Conservation (phyloP, 2,888 invertebrate species). For the Lucinisca nassula region DNA sequence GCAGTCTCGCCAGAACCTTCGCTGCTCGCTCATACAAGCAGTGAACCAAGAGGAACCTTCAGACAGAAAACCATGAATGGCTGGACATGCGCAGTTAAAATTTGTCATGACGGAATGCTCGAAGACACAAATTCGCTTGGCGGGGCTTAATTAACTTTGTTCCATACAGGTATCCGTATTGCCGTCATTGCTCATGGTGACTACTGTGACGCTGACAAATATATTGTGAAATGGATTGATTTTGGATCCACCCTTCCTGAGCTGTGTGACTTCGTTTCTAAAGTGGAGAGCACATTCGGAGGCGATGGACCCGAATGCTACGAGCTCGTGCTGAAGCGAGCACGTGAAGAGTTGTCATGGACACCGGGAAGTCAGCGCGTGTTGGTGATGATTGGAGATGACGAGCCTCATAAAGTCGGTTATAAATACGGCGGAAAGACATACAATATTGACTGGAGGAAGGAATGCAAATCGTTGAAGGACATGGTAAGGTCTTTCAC, state of each 20-base stretch:
- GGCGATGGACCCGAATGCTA: conserved; percentile 84
- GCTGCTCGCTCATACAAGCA: no score
- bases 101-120: no score
- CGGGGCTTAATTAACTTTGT: no score
- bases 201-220: conserved; percentile 80
- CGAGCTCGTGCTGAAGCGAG: conserved; percentile 81
- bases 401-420: conserved; percentile 76
- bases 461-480: conserved; percentile 67
- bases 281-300: conserved; percentile 78
- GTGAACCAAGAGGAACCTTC: no score
- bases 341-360: conserved; percentile 79
- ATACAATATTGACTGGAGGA: conserved; percentile 79
- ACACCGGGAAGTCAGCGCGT: conserved; percentile 79
- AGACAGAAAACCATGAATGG: no score
- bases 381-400: conserved; percentile 83
- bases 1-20: no score
- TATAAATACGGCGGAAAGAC: conserved; percentile 71
- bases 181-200: conserved; percentile 84
- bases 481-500: conserved; percentile 75
- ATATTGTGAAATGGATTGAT: conserved; percentile 82
- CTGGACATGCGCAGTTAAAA: no score
- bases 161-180: conserved; percentile 73
- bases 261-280: conserved; percentile 78
- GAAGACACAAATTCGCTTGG: no score
- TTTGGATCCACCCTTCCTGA: conserved; percentile 77